phyloP scores from a whole-genome alignment of 1,140 invertebrate genomes.

The Philopotamus ludificatus region DNA sequence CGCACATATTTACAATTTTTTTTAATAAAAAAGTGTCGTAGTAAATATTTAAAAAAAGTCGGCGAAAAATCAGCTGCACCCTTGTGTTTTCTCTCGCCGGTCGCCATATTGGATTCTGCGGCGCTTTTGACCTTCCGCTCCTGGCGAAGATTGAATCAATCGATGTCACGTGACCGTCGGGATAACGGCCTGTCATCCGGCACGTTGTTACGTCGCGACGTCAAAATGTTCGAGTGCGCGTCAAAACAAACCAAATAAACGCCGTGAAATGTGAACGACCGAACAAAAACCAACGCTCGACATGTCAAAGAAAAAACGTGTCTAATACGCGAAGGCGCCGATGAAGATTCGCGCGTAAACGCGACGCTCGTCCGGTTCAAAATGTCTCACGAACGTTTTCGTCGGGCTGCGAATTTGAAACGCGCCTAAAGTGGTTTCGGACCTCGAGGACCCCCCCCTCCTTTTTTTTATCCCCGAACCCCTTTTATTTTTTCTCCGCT shows the following conservation, averaged over 20 bases:
- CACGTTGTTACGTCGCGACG: constrained; percentile 11
- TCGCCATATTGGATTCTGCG: constrained; percentile 39
- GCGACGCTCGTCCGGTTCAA: background rate
- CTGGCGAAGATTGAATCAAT: constrained; percentile 18
- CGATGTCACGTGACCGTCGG: constrained; percentile 39
- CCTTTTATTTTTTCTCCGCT: background rate
- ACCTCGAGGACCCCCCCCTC: background rate
- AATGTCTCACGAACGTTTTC: background rate
- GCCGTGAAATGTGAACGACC: background rate
- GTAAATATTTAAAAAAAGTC: background rate
- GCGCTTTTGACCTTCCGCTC: constrained; percentile 31
- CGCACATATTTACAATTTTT: too few species aligned
- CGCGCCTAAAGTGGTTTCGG: constrained; percentile 7
- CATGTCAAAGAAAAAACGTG: background rate
- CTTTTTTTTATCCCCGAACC: background rate
- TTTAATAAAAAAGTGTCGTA: background rate
- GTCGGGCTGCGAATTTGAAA: background rate
- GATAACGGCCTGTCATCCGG: background rate
- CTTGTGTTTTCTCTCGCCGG: constrained; percentile 8
- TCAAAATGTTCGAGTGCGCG: background rate
- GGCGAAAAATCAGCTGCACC: background rate
- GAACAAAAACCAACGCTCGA: background rate
- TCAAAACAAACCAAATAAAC: background rate
- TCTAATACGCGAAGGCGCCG: background rate
- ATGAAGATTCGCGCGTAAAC: background rate